phyloP scores from a whole-genome alignment of 2,888 invertebrate genomes.

The Andrena trimmerana region DNA sequence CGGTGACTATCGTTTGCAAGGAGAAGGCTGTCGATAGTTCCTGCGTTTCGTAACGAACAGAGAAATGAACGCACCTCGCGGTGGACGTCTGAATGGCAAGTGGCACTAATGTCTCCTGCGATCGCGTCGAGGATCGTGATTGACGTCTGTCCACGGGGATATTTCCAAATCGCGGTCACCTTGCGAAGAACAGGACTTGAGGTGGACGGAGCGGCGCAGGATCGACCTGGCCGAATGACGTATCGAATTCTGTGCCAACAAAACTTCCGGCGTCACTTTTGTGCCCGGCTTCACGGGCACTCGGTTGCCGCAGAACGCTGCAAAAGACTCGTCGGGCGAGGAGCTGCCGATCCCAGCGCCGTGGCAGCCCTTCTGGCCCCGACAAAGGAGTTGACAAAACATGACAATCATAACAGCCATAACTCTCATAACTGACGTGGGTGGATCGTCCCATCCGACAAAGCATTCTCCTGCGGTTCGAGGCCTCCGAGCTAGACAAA shows the following conservation, averaged over 20 bases:
- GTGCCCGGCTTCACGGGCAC: conserved; percentile 44
- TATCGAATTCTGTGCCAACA: conserved; percentile 77
- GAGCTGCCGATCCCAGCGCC: conserved; percentile 59
- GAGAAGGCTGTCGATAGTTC: too few species aligned
- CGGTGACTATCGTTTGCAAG: too few species aligned
- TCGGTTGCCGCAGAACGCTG: neutral
- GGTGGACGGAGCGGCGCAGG: neutral
- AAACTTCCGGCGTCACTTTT: conserved; percentile 75
- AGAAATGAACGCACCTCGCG: neutral
- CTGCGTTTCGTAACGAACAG: too few species aligned
- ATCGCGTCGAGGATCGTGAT: conserved; percentile 12
- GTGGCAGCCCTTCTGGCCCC: conserved; percentile 72
- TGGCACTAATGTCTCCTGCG: conserved; percentile 9
- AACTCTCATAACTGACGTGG: conserved; percentile 75
- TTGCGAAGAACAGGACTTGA: conserved; percentile 5
- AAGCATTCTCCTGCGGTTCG: conserved; percentile 58
- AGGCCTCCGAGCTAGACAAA: conserved; percentile 72
- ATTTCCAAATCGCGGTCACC: conserved; percentile 3
- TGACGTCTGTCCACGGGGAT: neutral
- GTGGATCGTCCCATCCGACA: conserved; percentile 64
- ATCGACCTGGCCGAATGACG: conserved; percentile 68
- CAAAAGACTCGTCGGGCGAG: conserved; percentile 66
- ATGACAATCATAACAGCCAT: conserved; percentile 81
- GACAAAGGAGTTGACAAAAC: conserved; percentile 83
- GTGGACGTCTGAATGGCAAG: neutral